Percentiles rank a stretch among this genome's conserved stretches.
These are phyloP conservation scores for Conistra vaccinii DNA, from an alignment of 2,888 invertebrate genomes.

Conservation along the genomic window DNA sequence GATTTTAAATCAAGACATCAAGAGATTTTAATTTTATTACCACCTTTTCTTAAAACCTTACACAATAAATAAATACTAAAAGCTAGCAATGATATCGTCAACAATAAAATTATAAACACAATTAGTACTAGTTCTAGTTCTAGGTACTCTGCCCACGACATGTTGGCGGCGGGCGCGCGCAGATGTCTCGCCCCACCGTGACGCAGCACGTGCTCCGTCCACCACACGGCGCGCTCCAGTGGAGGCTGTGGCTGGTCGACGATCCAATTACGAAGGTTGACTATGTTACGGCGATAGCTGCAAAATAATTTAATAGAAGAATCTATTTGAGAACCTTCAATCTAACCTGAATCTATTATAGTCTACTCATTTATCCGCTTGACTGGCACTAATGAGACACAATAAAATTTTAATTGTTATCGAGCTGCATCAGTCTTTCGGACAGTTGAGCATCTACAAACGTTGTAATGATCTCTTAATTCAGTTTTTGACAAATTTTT, in stretches of 20 bases:
- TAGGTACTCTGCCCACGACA: neutral
- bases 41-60: slow-evolving; percentile 1
- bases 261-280: slow-evolving; percentile 29
- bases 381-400: no score
- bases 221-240: slow-evolving; percentile 72
- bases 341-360: neutral
- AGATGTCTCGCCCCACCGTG: slow-evolving; percentile 76
- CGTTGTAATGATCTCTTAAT: no score
- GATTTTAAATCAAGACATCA: neutral
- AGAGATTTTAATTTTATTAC: slow-evolving; percentile 2
- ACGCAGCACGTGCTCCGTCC: slow-evolving; percentile 75
- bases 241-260: slow-evolving; percentile 32
- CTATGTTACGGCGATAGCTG: slow-evolving; percentile 34
- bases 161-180: slow-evolving; percentile 61
- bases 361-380: neutral
- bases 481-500: neutral
- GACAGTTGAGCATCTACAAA: no score
- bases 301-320: neutral
- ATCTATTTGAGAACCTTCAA: neutral
- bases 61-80: slow-evolving; percentile 6
- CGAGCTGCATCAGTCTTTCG: no score
- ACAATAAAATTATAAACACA: neutral
- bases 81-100: neutral
- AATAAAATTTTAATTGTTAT: no score
- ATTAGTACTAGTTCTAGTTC: slow-evolving; percentile 64